phyloP scores from a whole-genome alignment of 1,140 invertebrate genomes.

The Diplogasteroides magnus region DNA sequence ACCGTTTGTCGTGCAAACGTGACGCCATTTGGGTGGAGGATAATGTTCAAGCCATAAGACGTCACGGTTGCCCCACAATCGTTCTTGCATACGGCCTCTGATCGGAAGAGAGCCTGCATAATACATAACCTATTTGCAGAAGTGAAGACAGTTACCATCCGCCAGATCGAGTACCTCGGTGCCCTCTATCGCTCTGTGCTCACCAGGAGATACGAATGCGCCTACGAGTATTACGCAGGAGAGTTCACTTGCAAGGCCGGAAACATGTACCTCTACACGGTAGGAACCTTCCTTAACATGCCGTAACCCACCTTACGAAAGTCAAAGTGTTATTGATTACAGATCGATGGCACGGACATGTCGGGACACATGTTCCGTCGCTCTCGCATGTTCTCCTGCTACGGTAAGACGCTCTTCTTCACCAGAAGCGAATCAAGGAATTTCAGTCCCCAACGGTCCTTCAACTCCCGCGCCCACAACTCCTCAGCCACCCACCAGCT shows the following conservation, averaged over 20 bases:
- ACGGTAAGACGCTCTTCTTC: too few species aligned
- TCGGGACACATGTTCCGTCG: conserved; percentile 29
- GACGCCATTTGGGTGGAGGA: too few species aligned
- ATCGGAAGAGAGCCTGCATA: too few species aligned
- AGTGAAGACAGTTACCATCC: not conserved
- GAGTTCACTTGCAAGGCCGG: conserved; percentile 30
- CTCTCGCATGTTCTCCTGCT: conserved; percentile 25
- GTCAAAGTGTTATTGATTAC: too few species aligned
- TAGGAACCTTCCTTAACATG: too few species aligned
- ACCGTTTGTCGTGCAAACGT: too few species aligned
- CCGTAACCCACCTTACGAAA: too few species aligned
- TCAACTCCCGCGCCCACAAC: too few species aligned
- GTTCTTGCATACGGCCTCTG: not conserved
- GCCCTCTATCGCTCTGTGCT: conserved; percentile 2
- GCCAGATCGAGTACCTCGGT: not conserved
- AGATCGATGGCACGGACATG: conserved; percentile 35
- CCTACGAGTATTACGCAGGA: conserved; percentile 29
- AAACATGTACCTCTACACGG: conserved; percentile 16
- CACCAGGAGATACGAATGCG: conserved; percentile 2
- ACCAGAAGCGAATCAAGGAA: too few species aligned
- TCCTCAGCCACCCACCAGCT: conserved; percentile 22
- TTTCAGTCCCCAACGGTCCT: too few species aligned
- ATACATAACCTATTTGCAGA: not conserved
- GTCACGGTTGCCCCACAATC: not conserved
- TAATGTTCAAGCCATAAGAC: too few species aligned